Percentiles rank a stretch among this genome's conserved stretches.
Evolutionary conservation across 2,797 vertebrate species (phyloP).

Genomic region (Babyrousa celebensis): DNA sequence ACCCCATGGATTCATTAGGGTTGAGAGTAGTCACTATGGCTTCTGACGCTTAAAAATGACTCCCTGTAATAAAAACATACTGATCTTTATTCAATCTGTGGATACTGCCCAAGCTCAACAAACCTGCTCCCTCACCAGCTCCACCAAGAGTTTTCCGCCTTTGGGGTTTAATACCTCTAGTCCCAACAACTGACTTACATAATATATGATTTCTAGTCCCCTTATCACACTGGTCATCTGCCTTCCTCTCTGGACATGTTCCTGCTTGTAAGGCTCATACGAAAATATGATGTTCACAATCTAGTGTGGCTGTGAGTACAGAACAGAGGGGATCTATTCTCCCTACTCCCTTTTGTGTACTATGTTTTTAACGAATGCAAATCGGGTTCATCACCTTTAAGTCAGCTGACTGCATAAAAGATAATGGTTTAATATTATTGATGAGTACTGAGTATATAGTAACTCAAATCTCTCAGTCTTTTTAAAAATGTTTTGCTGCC

Average conservation of each 20-base stretch:
- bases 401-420: background rate
- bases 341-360: background rate
- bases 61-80: background rate
- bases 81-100: slow-evolving; percentile 33
- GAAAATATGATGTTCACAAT: slow-evolving; percentile 36
- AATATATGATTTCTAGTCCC: background rate
- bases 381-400: background rate
- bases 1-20: background rate
- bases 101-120: background rate
- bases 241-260: slow-evolving; percentile 1
- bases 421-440: slow-evolving; percentile 13
- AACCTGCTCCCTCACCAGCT: background rate
- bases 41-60: slow-evolving; percentile 36
- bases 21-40: background rate
- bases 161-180: background rate
- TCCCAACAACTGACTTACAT: background rate
- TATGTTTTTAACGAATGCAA: slow-evolving; percentile 47
- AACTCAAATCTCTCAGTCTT: slow-evolving; percentile 1
- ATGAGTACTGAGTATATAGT: background rate
- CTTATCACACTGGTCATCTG: slow-evolving; percentile 26
- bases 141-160: background rate
- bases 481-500: slow-evolving; percentile 1
- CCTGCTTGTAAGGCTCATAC: background rate
- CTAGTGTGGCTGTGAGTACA: background rate
- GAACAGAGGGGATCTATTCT: background rate